phyloP scores from a whole-genome alignment of 2,797 vertebrate species.

The Naso thynnoides region DNA sequence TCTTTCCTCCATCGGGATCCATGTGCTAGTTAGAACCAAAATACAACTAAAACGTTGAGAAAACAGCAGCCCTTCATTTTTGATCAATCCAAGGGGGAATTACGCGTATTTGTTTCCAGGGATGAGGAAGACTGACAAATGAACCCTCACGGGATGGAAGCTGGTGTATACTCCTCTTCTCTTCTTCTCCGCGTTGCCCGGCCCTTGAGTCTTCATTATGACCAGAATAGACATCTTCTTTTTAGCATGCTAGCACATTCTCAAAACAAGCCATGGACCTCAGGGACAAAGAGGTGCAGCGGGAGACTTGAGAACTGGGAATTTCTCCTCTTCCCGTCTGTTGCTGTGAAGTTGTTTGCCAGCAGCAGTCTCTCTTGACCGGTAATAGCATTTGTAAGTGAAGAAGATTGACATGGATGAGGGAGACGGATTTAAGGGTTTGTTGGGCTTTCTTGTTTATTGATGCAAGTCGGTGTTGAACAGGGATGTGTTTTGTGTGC shows the following conservation, averaged over 20 bases:
- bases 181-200: constrained; percentile 63
- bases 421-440: constrained; percentile 49
- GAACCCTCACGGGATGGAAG: constrained; percentile 80
- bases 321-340: constrained; percentile 61
- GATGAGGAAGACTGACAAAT: constrained; percentile 84
- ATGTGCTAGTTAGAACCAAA: constrained; percentile 51
- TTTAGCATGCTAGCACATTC: constrained; percentile 82
- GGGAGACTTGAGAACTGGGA: constrained; percentile 67
- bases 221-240: constrained; percentile 84
- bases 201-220: constrained; percentile 85
- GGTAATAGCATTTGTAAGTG: constrained; percentile 72
- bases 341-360: constrained; percentile 65
- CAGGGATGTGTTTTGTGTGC: constrained; percentile 21
- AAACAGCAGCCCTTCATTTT: constrained; percentile 69
- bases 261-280: constrained; percentile 80
- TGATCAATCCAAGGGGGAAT: constrained; percentile 71
- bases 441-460: constrained; percentile 46
- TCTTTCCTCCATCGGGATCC: constrained; percentile 44
- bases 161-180: constrained; percentile 49
- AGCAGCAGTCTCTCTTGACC: constrained; percentile 70
- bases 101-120: constrained; percentile 83
- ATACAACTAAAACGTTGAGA: constrained; percentile 52
- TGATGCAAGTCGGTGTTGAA: constrained; percentile 24
- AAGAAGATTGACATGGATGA: constrained; percentile 69
- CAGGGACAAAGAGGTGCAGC: constrained; percentile 65